Base-by-base conservation (phyloP, 2,113 vertebrate genomes). In the Hemichromis elongatus region DNA sequence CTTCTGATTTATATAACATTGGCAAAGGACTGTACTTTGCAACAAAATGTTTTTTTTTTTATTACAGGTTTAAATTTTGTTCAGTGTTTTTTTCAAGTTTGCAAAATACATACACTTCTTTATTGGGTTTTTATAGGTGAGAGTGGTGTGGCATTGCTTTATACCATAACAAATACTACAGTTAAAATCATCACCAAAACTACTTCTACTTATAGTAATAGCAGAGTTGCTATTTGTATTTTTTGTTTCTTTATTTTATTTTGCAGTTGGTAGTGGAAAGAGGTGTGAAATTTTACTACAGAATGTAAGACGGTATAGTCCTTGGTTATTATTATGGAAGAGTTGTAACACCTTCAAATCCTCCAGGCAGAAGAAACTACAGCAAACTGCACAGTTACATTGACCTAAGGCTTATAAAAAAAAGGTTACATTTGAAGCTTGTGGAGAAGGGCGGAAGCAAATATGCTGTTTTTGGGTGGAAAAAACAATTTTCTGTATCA, bases 1-100 rank as follows among this genome's bases (percentile, higher is more conserved):
- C 83, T 95, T 98, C 68, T 97, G 93, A 97, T 35, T 68, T 30
- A 8, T 10, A 16, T 70, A 6, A 7, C 14, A 21, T 19, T 21
- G 45, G 5, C 56, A 3, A 3, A 53, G 3, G 42, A 70, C 19
- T 45, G n/a, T 45, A 37, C 16, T 35, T 19, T 4, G 14, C 21
- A 53, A 14, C 26, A 59, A 35, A 61, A 26, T 3, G 3, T 47
- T 11, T 57, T 7, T 21, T 21, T 83, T 85, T 92, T 88, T 90
- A 82, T 91, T 75, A 19, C 9, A 28, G 3, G n/a, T n/a, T n/a
- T n/a, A 12, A 28, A 7, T 2, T 57, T 24, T 16, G 11, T 59
- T 75, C 42, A 24, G 16, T 1, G 24, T 37, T 66, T 35, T 35
- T 52, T 83, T 9, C 21, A 78, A 87, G 57, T 37, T 40, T 7